phyloP scores from a whole-genome alignment of 1,140 invertebrate species.

The Penaeus chinensis region DNA sequence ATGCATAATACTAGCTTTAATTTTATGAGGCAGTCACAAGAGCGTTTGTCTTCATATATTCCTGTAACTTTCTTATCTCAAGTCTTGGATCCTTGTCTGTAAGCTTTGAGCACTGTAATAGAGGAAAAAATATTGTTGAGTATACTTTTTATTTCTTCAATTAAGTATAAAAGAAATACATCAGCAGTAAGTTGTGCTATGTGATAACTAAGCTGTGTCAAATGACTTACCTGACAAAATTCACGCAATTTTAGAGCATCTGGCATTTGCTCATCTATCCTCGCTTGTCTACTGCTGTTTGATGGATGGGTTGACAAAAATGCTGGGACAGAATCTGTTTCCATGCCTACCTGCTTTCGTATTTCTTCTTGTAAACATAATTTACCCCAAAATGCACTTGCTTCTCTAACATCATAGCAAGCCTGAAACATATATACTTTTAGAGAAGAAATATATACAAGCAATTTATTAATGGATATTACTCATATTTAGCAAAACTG shows the following conservation, averaged over 20 bases:
- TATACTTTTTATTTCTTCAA: neutral
- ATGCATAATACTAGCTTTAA: too few species aligned
- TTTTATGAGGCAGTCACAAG: too few species aligned
- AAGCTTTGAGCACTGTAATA: neutral
- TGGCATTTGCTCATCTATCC: slow-evolving; percentile 70
- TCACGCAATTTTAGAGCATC: slow-evolving; percentile 52
- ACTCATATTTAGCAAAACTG: too few species aligned
- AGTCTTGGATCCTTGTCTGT: neutral
- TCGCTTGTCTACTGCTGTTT: slow-evolving; percentile 70
- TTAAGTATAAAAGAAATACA: neutral
- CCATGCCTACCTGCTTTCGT: slow-evolving; percentile 23
- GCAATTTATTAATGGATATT: neutral
- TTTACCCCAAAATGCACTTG: slow-evolving; percentile 74
- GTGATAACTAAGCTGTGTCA: neutral
- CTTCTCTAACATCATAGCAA: slow-evolving; percentile 76
- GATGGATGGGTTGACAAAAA: slow-evolving; percentile 76
- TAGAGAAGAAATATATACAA: neutral
- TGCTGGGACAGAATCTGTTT: slow-evolving; percentile 67
- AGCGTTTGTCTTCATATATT: neutral
- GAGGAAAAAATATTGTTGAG: neutral
- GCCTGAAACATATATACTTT: slow-evolving; percentile 68
- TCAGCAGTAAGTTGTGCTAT: too few species aligned
- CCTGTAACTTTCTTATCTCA: neutral
- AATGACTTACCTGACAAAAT: slow-evolving; percentile 30
- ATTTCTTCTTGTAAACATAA: slow-evolving; percentile 69